Percentiles rank a stretch among this genome's conserved stretches.
phyloP scores from a whole-genome alignment of 1,140 invertebrate genomes.

The Macrocentrus cingulum region DNA sequence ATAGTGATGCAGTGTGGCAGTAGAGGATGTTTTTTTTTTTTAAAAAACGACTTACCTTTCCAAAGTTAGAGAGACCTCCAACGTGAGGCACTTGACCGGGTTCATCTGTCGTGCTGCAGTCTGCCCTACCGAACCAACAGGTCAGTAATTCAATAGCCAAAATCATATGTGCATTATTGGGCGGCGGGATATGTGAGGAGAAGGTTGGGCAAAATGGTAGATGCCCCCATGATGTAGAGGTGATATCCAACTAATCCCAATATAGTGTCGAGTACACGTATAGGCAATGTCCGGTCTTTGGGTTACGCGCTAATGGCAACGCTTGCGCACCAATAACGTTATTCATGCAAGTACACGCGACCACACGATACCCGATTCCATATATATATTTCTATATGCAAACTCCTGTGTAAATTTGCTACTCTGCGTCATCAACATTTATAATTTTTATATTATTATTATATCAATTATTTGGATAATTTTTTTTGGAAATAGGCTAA shows the following conservation, averaged over 20 bases:
- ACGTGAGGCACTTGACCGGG: conserved; percentile 69
- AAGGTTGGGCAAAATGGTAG: not conserved
- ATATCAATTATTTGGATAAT: too few species aligned
- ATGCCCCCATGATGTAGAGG: not conserved
- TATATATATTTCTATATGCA: conserved; percentile 8
- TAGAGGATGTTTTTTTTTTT: too few species aligned
- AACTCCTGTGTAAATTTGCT: conserved; percentile 16
- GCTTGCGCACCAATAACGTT: conserved; percentile 23
- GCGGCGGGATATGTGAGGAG: not conserved
- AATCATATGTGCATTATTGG: conserved; percentile 39
- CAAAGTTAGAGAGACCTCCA: conserved; percentile 74
- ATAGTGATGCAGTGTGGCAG: too few species aligned
- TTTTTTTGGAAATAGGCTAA: too few species aligned
- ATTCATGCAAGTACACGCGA: conserved; percentile 21
- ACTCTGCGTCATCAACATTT: not conserved
- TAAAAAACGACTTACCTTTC: conserved; percentile 77
- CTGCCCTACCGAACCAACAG: conserved; percentile 67
- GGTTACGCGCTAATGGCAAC: conserved; percentile 24
- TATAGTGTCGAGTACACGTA: not conserved
- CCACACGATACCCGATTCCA: conserved; percentile 21
- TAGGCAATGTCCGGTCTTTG: not conserved
- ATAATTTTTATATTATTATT: not conserved
- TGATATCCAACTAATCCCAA: not conserved
- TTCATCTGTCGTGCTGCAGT: conserved; percentile 70
- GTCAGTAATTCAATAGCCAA: conserved; percentile 46